Percentiles rank a stretch among this genome's conserved stretches.
phyloP scores from a whole-genome alignment of 1,140 invertebrate genomes.

The Brachionus sp. region DNA sequence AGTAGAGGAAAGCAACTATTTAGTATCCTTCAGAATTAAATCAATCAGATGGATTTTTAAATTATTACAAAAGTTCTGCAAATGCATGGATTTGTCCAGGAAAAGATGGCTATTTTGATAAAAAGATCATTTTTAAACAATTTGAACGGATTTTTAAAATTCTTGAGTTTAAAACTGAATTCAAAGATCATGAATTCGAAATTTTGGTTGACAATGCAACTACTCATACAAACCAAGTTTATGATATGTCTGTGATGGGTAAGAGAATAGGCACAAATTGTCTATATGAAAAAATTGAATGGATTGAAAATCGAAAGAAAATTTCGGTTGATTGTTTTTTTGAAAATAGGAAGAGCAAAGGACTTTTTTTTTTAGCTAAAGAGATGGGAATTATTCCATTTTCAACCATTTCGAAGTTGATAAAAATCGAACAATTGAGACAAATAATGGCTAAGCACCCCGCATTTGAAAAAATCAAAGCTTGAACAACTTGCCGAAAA shows the following conservation, averaged over 20 bases:
- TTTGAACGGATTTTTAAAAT: background rate
- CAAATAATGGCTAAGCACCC: background rate
- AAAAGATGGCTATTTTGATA: background rate
- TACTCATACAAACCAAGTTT: background rate
- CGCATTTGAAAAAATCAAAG: background rate
- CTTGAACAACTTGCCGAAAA: background rate
- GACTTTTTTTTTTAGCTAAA: background rate
- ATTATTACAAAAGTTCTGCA: background rate
- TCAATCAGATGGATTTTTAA: background rate
- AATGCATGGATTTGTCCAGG: background rate
- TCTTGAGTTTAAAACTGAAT: background rate
- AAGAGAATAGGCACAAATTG: background rate
- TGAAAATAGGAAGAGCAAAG: background rate
- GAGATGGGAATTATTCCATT: background rate
- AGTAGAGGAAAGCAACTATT: background rate
- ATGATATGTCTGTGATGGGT: background rate
- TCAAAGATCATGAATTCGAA: background rate
- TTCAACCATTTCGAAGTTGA: background rate
- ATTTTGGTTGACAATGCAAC: background rate
- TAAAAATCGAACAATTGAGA: background rate
- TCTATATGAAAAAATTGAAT: conserved; percentile 6
- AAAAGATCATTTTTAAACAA: background rate
- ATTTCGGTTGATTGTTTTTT: background rate
- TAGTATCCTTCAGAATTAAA: conserved; percentile 3
- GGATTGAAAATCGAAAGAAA: conserved; percentile 1